phyloP scores from a whole-genome alignment of 2,113 vertebrate species.

The Erinaceus europaeus region DNA sequence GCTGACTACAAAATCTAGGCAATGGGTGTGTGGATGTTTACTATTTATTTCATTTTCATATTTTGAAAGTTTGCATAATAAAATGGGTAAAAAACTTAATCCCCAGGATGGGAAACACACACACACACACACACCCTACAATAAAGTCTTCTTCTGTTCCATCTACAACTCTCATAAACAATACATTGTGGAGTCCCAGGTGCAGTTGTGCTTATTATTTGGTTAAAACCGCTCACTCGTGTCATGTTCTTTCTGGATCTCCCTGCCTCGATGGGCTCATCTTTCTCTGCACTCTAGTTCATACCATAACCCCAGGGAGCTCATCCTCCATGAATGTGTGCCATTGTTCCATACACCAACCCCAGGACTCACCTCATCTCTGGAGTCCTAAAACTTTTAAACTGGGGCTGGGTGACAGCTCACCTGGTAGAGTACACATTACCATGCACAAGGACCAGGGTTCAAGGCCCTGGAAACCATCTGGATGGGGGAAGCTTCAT shows the following conservation, averaged over 20 bases:
- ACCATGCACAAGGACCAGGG: too few relatives aligned
- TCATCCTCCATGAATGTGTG: background rate
- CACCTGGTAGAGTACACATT: background rate
- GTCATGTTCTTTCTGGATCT: background rate
- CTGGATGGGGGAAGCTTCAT: too few relatives aligned
- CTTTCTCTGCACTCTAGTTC: background rate
- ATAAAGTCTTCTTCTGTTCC: background rate
- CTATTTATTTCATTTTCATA: background rate
- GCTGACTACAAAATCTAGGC: background rate
- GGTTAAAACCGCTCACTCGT: background rate
- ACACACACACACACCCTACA: too few relatives aligned
- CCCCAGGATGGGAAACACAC: too few relatives aligned
- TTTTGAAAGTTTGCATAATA: background rate
- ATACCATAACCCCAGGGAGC: background rate
- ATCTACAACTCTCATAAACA: background rate
- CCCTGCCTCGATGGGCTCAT: background rate
- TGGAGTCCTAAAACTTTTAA: constrained; percentile 31
- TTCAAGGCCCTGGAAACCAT: too few relatives aligned
- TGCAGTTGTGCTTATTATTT: background rate
- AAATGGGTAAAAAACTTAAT: background rate
- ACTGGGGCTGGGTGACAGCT: too few relatives aligned
- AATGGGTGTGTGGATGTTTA: background rate
- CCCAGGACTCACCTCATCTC: background rate
- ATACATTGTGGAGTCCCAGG: background rate
- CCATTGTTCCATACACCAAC: background rate